phyloP scores from a whole-genome alignment of 2,888 invertebrate genomes.

The Trichopria drosophilae region DNA sequence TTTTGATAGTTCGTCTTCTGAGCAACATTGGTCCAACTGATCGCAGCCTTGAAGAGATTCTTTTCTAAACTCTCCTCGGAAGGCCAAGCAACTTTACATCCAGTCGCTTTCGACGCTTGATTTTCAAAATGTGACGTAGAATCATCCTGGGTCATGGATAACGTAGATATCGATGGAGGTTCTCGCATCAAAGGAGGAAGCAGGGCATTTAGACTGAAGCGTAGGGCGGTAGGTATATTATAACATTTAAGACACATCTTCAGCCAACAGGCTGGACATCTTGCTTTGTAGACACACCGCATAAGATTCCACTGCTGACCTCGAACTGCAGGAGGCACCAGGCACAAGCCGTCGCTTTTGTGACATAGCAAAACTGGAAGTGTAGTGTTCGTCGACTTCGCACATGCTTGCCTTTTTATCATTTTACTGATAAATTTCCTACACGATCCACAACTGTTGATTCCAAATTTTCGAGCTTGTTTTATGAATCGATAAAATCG shows the following conservation, averaged over 20 bases:
- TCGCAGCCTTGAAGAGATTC: constrained; percentile 53
- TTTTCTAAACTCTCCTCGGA: constrained; percentile 51
- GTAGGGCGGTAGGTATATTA: constrained; percentile 73
- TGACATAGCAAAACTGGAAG: constrained; percentile 67
- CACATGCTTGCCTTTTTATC: constrained; percentile 69
- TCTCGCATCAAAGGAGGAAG: constrained; percentile 69
- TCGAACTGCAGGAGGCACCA: constrained; percentile 71
- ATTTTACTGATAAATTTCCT: constrained; percentile 84
- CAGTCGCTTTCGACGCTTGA: constrained; percentile 45
- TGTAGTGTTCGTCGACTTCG: constrained; percentile 61
- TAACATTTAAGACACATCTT: constrained; percentile 81
- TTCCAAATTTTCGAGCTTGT: constrained; percentile 81
- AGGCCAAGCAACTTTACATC: constrained; percentile 51
- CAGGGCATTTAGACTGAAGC: constrained; percentile 69
- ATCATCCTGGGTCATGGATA: constrained; percentile 45
- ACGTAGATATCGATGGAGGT: constrained; percentile 45
- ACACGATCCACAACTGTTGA: constrained; percentile 83
- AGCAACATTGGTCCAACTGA: constrained; percentile 50
- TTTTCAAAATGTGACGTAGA: constrained; percentile 40
- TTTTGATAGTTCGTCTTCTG: constrained; percentile 47
- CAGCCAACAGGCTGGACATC: constrained; percentile 87
- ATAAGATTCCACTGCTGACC: constrained; percentile 70
- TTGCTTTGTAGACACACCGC: constrained; percentile 70
- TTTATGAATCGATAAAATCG: constrained; percentile 76
- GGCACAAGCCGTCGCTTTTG: constrained; percentile 73